A percentile compares a stretch with the other conserved stretches of the same genome.
phyloP scores from a whole-genome alignment of 1,140 invertebrate species.

The Radopholus similis region DNA sequence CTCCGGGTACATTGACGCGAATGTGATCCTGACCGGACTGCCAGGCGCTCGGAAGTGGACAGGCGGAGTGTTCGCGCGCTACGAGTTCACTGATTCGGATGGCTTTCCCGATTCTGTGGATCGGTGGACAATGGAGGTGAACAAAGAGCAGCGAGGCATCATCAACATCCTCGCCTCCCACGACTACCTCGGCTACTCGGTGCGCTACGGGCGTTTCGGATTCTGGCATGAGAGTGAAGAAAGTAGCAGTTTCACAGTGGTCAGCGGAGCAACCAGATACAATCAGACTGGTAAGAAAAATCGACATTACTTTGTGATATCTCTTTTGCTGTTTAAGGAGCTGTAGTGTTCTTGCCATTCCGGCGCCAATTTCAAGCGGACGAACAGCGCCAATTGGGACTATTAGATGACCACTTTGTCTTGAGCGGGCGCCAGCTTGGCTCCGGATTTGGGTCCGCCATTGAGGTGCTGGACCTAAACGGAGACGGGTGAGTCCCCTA shows the following conservation, averaged over 20 bases:
- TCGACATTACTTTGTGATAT: too few relatives aligned
- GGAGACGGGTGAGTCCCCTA: conserved; percentile 44
- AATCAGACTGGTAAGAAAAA: conserved; percentile 44
- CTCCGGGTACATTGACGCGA: conserved; percentile 49
- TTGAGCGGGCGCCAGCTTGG: conserved; percentile 51
- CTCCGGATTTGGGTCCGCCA: conserved; percentile 51
- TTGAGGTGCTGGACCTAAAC: conserved; percentile 57
- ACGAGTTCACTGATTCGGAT: conserved; percentile 34
- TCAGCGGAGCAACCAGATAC: conserved; percentile 52
- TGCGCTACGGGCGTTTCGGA: conserved; percentile 51
- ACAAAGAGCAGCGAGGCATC: conserved; percentile 40
- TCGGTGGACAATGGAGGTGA: conserved; percentile 51
- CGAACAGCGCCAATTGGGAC: conserved; percentile 35
- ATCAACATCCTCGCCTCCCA: conserved; percentile 41
- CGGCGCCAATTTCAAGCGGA: conserved; percentile 34
- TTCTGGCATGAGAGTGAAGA: conserved; percentile 38
- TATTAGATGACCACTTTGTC: conserved; percentile 40
- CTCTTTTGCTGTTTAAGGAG: conserved; percentile 21
- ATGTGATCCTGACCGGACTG: conserved; percentile 53
- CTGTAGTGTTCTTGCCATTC: conserved; percentile 54
- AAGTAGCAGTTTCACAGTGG: conserved; percentile 44
- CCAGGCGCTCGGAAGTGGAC: conserved; percentile 59
- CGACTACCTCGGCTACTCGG: conserved; percentile 57
- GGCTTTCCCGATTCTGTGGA: conserved; percentile 39
- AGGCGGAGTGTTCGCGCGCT: conserved; percentile 46